phyloP scores from a whole-genome alignment of 2,113 vertebrate species.

The Pica pica region DNA sequence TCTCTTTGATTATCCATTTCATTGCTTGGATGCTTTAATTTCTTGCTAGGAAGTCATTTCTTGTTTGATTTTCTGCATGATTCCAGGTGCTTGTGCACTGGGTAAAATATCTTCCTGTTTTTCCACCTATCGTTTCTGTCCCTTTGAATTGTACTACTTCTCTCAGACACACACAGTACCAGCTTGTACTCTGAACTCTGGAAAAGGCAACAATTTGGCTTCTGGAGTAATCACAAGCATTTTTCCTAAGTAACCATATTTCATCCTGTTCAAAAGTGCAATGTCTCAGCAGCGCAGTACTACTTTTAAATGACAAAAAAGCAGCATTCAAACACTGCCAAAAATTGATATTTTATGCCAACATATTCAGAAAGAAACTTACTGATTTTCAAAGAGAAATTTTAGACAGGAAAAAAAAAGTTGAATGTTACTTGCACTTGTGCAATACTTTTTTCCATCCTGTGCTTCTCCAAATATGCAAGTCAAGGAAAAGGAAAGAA shows the following conservation, averaged over 20 bases:
- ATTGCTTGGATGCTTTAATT: not conserved
- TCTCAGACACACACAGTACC: not conserved
- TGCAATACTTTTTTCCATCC: not conserved
- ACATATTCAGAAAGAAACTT: not conserved
- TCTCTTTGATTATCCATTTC: not conserved
- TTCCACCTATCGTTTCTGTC: not conserved
- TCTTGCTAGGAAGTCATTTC: not conserved
- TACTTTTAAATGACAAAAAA: not conserved
- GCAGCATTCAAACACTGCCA: not conserved
- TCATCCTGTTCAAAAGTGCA: not conserved
- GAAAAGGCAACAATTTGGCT: not conserved
- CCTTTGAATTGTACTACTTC: not conserved
- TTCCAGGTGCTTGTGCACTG: not conserved
- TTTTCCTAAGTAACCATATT: not conserved
- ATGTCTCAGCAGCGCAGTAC: not conserved
- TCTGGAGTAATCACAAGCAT: not conserved
- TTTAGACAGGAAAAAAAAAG: not conserved
- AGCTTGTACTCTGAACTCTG: not conserved
- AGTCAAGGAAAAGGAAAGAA: not conserved
- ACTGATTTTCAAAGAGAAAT: not conserved
- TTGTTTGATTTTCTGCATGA: not conserved
- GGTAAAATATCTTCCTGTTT: not conserved
- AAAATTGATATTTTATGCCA: not conserved
- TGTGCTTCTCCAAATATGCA: not conserved
- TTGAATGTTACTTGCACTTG: not conserved